Base-by-base conservation (phyloP, 2,797 vertebrate species). In the Balearica regulorum region DNA sequence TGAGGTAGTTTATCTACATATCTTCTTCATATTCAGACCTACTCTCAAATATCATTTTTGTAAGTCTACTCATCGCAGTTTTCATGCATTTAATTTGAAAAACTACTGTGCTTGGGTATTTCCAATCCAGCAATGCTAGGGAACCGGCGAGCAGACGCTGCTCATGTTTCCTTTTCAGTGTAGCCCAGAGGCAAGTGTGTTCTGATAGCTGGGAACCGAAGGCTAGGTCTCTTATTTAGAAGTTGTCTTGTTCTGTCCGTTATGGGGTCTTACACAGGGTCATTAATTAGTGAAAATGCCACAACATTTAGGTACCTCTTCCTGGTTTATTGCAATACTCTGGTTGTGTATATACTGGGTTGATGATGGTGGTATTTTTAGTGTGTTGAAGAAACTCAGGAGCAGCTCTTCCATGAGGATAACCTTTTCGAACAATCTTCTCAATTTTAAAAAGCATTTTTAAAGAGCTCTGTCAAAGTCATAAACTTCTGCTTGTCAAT, bases 81-180 rank as follows among this genome's bases (percentile, higher is more conserved):
- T 87, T 72, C 53, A 25, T 79, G 57, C 46, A 37, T 89, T 88
- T 76, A 43, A 89, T 83, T 69, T 85, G 87, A 81, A 81, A 82
- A 83, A 48, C 61, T 75, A 37, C 90, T 72, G 79, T 39, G 16
- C 16, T 6, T 48, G 25, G 16, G 6, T 81, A 61, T 78, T 90
- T 82, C 25, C 46, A 70, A 3, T 82, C 37, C 16, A 26, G 60
- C 26, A 26, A 0, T 60, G 66, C 31, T 28, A 8, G 35, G 44
- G 39, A 72, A 55, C 14, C 46, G 31, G 20, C 6, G 46, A 68
- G 26, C 61, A 78, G 76, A n/a, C 0, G 2, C 61, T 68, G 37
- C 64, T 93, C 11, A 0, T 22, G 44, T 77, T 91, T 81, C 31
- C 14, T 83, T 71, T 79, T 43, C 0, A 2, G 6, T 24, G 39